Evolutionary conservation across 2,797 vertebrate species (phyloP).

Genomic region (Parauchenoglanis punctatus): DNA sequence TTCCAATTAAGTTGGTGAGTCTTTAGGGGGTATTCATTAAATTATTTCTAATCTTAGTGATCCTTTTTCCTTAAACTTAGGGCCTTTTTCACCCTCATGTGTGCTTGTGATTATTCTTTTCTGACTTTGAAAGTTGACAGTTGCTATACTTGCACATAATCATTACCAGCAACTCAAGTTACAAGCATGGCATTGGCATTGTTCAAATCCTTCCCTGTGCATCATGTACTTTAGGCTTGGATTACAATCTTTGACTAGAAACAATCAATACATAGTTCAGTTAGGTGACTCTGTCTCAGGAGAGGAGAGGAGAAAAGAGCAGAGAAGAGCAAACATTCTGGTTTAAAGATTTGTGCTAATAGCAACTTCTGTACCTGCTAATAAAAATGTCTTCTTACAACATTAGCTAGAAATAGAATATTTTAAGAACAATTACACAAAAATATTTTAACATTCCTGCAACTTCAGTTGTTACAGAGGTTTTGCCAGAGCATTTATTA

Average conservation of each 20-base stretch:
- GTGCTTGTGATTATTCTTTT: constrained; percentile 11
- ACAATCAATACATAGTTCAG: not conserved
- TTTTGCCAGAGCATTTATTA: not conserved
- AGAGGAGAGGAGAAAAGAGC: not conserved
- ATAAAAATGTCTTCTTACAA: not conserved
- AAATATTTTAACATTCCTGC: not conserved
- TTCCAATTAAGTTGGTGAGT: too few species aligned
- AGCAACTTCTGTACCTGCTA: not conserved
- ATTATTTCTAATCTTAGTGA: not conserved
- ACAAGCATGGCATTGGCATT: not conserved
- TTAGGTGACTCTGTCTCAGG: not conserved
- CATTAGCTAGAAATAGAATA: not conserved
- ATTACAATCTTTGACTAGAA: not conserved
- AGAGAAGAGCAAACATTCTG: not conserved
- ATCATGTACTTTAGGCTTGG: not conserved
- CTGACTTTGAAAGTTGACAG: constrained; percentile 15
- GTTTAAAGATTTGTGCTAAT: not conserved
- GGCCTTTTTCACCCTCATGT: not conserved
- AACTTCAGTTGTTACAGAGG: not conserved
- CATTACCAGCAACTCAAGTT: not conserved
- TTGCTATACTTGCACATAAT: not conserved
- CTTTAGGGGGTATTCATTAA: not conserved
- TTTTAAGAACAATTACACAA: not conserved
- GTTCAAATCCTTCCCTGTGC: not conserved
- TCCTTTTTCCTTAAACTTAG: not conserved